Evolutionary conservation across 2,797 vertebrate species (phyloP).

Genomic region (Channa striata): DNA sequence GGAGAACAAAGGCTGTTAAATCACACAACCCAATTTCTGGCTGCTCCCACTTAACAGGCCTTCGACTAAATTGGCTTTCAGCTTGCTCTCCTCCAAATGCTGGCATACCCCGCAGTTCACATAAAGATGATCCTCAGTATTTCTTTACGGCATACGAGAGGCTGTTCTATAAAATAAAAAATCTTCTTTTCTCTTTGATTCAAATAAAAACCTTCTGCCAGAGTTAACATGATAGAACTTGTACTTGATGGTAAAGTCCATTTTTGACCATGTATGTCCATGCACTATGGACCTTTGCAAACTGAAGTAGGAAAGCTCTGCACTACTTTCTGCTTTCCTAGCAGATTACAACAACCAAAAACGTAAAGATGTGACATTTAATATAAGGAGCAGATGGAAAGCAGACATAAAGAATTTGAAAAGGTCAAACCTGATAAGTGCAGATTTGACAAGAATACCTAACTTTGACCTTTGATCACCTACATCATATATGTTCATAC

Average conservation of each 20-base stretch:
- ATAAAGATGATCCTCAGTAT: conserved; percentile 19
- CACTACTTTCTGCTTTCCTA: no score
- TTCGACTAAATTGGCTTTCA: conserved; percentile 55
- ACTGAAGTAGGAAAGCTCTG: not conserved
- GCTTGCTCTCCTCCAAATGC: conserved; percentile 12
- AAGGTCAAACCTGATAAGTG: no score
- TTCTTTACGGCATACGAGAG: conserved; percentile 15
- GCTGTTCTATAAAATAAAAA: not conserved
- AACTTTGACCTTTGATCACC: no score
- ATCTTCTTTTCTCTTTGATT: not conserved
- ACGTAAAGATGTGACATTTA: no score
- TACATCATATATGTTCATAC: no score
- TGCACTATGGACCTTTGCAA: not conserved
- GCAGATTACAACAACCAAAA: no score
- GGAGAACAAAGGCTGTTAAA: conserved; percentile 60
- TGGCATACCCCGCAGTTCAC: conserved; percentile 16
- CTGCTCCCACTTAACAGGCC: conserved; percentile 50
- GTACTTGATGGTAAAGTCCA: not conserved
- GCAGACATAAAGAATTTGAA: no score
- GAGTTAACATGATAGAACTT: not conserved
- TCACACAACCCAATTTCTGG: conserved; percentile 41
- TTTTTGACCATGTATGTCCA: not conserved
- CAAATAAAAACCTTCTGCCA: not conserved
- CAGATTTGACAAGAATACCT: no score
- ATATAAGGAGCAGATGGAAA: no score